Evolutionary conservation across 2,797 vertebrate species (phyloP).

Genomic region (Trichosurus vulpecula): DNA sequence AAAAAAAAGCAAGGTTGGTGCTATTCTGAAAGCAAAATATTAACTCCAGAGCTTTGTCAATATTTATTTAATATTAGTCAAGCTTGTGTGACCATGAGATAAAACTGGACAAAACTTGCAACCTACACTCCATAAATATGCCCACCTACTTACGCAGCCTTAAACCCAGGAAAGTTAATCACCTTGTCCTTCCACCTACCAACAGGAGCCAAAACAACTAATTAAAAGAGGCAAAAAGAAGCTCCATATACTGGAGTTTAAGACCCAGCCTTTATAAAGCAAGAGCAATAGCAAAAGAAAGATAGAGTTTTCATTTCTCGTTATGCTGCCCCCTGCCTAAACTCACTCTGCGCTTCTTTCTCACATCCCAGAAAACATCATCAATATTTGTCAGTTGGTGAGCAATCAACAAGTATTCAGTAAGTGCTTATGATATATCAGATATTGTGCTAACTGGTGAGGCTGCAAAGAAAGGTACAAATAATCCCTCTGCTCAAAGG

Average conservation of each 20-base stretch:
- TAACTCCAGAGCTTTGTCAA: neutral
- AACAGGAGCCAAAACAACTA: neutral
- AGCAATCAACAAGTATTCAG: neutral
- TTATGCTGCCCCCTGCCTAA: neutral
- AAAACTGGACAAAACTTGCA: neutral
- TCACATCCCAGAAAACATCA: neutral
- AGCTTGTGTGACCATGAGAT: neutral
- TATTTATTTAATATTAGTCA: neutral
- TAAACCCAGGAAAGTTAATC: neutral
- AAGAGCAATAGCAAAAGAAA: neutral
- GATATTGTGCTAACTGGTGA: neutral
- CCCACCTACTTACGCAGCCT: neutral
- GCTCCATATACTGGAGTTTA: neutral
- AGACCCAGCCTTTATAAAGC: neutral
- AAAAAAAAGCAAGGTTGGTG: conserved; percentile 52
- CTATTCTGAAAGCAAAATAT: conserved; percentile 53
- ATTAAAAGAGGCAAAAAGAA: neutral
- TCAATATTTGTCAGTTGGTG: neutral
- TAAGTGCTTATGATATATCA: neutral
- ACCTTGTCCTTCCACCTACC: neutral
- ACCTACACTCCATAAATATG: neutral
- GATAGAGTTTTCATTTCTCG: neutral
- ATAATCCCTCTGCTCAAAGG: neutral
- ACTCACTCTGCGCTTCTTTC: neutral
- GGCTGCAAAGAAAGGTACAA: neutral